These are phyloP conservation scores for Porites lutea DNA, from an alignment of 64 coral and sea anemone genomes.

Conservation along the genomic window DNA sequence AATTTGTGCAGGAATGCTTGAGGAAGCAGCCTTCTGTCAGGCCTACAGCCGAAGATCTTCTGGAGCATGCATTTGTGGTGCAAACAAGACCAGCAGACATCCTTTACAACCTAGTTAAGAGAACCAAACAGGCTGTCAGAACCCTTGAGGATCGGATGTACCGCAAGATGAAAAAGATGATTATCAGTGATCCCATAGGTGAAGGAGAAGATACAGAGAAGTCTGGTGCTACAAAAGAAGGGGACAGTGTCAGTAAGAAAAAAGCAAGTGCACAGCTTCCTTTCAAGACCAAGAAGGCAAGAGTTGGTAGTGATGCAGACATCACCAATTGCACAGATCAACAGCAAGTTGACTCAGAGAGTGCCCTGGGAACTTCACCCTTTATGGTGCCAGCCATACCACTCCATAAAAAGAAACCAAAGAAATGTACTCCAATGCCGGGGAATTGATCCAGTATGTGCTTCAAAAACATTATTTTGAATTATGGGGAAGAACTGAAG, in stretches of 20 bases:
- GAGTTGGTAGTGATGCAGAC: constrained; percentile 27
- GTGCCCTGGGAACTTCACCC: neutral
- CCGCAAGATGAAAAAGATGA: constrained; percentile 86
- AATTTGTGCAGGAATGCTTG: constrained; percentile 95
- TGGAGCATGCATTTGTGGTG: constrained; percentile 86
- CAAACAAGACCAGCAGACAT: constrained; percentile 67
- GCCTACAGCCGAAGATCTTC: constrained; percentile 82
- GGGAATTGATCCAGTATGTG: too few relatives aligned
- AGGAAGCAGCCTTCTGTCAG: constrained; percentile 81
- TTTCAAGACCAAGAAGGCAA: constrained; percentile 24
- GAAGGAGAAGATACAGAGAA: constrained; percentile 65
- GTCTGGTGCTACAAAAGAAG: constrained; percentile 79
- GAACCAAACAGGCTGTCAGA: constrained; percentile 96
- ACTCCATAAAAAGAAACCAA: too few relatives aligned
- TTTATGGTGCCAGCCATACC: neutral
- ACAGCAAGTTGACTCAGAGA: constrained; percentile 15
- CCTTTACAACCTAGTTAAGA: constrained; percentile 88
- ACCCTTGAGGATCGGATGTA: constrained; percentile 96
- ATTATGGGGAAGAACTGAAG: too few relatives aligned
- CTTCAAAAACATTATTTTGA: too few relatives aligned
- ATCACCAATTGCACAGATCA: constrained; percentile 22
- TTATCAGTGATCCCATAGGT: constrained; percentile 79
- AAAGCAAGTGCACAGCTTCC: neutral
- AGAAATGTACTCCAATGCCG: too few relatives aligned
- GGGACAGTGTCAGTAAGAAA: constrained; percentile 49